Evolutionary conservation across 2,888 invertebrate genomes (phyloP).

Genomic region (Zhuqinia jingwanae): DNA sequence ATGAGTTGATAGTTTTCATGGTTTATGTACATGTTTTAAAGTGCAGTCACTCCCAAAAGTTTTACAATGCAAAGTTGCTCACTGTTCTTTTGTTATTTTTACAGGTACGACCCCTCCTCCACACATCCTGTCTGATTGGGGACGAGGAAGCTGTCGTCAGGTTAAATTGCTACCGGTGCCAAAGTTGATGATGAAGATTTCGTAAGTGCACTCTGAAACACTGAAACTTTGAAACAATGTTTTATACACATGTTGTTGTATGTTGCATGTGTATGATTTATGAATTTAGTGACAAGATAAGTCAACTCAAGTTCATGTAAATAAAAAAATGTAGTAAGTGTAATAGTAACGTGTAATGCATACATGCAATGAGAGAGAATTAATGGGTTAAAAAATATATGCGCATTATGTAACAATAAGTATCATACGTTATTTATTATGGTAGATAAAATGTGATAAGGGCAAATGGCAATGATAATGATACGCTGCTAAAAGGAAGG

Average conservation of each 20-base stretch:
- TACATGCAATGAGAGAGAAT: too few species aligned
- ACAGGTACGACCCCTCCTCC: constrained; percentile 73
- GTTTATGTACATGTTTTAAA: background rate
- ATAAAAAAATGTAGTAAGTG: too few species aligned
- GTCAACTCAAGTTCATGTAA: too few species aligned
- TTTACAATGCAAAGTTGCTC: background rate
- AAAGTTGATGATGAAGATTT: constrained; percentile 73
- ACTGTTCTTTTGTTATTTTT: constrained; percentile 13
- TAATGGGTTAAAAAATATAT: background rate
- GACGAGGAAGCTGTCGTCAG: constrained; percentile 73
- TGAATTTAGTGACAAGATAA: too few species aligned
- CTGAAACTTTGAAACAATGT: background rate
- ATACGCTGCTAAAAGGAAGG: background rate
- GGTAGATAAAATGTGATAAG: too few species aligned
- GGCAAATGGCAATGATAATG: background rate
- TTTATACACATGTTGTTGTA: too few species aligned
- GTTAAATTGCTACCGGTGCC: constrained; percentile 70
- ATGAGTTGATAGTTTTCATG: background rate
- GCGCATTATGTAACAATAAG: background rate
- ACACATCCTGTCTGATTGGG: constrained; percentile 73
- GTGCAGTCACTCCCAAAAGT: constrained; percentile 3
- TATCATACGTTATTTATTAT: background rate
- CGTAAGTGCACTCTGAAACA: constrained; percentile 72
- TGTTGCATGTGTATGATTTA: background rate
- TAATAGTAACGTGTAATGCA: too few species aligned